phyloP scores from a whole-genome alignment of 2,113 vertebrate genomes.

The Nipponia nippon region DNA sequence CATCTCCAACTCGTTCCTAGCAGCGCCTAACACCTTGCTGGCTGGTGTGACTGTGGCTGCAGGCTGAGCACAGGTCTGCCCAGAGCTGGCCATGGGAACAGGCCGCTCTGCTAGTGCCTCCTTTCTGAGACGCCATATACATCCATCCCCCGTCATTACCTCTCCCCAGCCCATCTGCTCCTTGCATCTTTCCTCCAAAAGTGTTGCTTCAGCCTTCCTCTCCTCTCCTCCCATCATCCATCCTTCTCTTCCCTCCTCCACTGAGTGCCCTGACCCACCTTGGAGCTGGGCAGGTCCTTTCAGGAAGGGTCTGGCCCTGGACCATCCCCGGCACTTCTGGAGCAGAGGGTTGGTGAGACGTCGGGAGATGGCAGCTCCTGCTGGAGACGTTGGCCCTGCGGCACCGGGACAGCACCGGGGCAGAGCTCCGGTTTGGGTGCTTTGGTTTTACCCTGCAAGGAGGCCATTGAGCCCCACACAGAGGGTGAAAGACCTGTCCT shows the following conservation, averaged over 20 bases:
- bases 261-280: background rate
- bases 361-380: background rate
- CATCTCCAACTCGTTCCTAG: background rate
- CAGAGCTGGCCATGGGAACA: accelerated
- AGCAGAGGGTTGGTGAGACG: accelerated
- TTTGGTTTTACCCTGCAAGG: background rate
- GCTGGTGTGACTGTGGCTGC: accelerated
- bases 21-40: background rate
- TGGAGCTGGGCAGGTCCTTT: background rate
- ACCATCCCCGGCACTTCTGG: background rate
- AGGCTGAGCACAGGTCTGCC: background rate
- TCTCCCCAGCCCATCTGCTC: background rate
- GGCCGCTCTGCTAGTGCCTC: background rate
- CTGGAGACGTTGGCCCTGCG: background rate
- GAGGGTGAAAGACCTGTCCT: background rate
- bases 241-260: background rate
- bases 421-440: background rate
- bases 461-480: background rate
- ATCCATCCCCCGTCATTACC: accelerated
- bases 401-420: background rate
- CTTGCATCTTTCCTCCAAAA: background rate
- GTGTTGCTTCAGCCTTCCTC: background rate
- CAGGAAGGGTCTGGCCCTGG: background rate
- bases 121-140: accelerated
- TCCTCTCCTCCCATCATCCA: background rate